phyloP scores from a whole-genome alignment of 2,113 vertebrate species.

The Tricholaema leucomelas region DNA sequence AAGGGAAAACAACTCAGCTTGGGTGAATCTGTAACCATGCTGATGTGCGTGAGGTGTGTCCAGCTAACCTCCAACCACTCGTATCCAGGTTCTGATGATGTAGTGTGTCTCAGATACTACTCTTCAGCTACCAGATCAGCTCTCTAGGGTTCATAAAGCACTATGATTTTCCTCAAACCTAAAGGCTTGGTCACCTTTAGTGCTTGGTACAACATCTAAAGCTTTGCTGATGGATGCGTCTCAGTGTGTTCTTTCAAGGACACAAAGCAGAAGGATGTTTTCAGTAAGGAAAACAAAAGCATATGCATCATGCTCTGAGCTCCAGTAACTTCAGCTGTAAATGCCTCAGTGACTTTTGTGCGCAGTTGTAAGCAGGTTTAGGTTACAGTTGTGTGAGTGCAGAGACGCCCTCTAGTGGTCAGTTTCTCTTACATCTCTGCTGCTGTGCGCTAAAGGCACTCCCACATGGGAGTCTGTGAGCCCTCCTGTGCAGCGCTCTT shows the following conservation, averaged over 20 bases:
- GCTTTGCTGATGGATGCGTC: neutral
- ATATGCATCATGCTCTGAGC: neutral
- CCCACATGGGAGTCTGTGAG: no score
- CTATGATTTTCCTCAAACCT: no score
- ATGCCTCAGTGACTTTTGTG: neutral
- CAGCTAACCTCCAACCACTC: neutral
- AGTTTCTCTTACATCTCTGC: neutral
- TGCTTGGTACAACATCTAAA: neutral
- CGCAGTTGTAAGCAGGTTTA: neutral
- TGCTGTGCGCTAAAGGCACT: neutral
- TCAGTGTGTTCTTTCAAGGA: neutral
- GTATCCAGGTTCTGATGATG: neutral
- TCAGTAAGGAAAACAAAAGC: neutral
- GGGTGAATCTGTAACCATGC: neutral
- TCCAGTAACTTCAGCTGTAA: neutral
- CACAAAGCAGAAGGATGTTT: neutral
- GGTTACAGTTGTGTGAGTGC: neutral
- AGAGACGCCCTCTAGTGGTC: conserved; percentile 62
- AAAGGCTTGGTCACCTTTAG: neutral
- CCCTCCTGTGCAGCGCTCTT: neutral
- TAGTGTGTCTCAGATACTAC: neutral
- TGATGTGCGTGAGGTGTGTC: neutral
- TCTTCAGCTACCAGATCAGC: neutral
- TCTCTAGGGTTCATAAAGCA: neutral
- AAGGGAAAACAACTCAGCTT: neutral